These are phyloP conservation scores for Flexamia atlantica DNA, from an alignment of 2,888 invertebrate species.

Conservation along the genomic window DNA sequence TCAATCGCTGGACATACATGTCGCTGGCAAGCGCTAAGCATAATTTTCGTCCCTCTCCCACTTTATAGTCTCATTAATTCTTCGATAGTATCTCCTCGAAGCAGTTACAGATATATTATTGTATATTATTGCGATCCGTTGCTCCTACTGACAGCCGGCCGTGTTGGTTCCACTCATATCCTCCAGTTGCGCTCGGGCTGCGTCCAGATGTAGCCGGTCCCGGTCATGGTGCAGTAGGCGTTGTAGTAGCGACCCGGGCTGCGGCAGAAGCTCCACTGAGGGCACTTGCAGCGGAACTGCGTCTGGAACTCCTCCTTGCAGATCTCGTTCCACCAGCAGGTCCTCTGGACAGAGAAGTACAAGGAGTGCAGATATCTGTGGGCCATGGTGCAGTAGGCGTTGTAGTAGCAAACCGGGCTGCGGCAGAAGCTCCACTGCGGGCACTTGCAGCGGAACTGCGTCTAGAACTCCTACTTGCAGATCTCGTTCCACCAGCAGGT, in stretches of 20 bases:
- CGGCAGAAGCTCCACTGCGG: slow-evolving; percentile 90
- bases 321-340: slow-evolving; percentile 96
- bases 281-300: slow-evolving; percentile 92
- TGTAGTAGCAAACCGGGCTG: slow-evolving; percentile 92
- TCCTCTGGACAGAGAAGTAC: slow-evolving; percentile 80
- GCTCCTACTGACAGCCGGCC: too few relatives aligned
- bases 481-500: slow-evolving; percentile 6
- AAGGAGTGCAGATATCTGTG: background rate
- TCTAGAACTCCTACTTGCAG: background rate
- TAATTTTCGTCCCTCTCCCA: too few relatives aligned
- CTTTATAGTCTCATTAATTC: too few relatives aligned
- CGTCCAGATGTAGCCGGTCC: slow-evolving; percentile 94
- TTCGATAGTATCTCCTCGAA: too few relatives aligned
- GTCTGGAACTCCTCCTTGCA: slow-evolving; percentile 95
- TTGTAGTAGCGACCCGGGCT: slow-evolving; percentile 94
- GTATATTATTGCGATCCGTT: too few relatives aligned
- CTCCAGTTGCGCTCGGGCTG: slow-evolving; percentile 78
- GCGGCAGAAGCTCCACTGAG: slow-evolving; percentile 92
- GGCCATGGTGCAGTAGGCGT: slow-evolving; percentile 87
- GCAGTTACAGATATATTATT: too few relatives aligned
- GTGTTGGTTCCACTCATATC: background rate
- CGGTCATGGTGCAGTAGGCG: slow-evolving; percentile 93
- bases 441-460: background rate
- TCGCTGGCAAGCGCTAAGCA: too few relatives aligned
- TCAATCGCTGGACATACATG: too few relatives aligned